A percentile compares a stretch with the other conserved stretches of the same genome.
Evolutionary conservation across 2,113 vertebrate species (phyloP).

Genomic region (Piaya cayana): DNA sequence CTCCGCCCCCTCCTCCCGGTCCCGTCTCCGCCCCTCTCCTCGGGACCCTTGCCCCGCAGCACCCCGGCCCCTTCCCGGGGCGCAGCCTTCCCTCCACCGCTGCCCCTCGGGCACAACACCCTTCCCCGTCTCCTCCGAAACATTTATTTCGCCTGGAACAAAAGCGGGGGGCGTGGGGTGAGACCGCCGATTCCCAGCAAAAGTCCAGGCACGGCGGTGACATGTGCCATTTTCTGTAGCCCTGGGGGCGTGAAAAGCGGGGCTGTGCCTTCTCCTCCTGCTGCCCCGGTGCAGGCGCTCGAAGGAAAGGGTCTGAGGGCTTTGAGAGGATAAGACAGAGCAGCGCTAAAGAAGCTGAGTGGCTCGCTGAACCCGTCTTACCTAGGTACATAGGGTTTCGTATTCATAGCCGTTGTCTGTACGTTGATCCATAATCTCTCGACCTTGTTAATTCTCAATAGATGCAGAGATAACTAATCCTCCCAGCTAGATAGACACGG

Average conservation of each 20-base stretch:
- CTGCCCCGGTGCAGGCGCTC: not conserved
- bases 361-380: conserved; percentile 32
- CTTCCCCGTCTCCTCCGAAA: not conserved
- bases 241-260: not conserved
- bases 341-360: conserved; percentile 19
- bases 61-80: not conserved
- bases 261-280: not conserved
- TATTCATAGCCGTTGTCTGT: conserved; percentile 37
- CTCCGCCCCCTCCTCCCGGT: not conserved
- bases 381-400: conserved; percentile 44
- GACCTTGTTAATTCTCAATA: conserved; percentile 62
- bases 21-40: not conserved
- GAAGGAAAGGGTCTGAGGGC: not conserved
- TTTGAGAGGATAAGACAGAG: not conserved
- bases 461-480: conserved; percentile 67
- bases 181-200: not conserved
- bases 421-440: conserved; percentile 48
- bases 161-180: not conserved
- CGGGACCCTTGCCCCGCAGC: not conserved
- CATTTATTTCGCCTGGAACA: conserved; percentile 27
- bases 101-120: not conserved
- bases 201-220: not conserved
- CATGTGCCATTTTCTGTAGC: not conserved
- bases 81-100: not conserved
- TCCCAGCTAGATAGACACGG: conserved; percentile 32